These are phyloP conservation scores for Pyralis farinalis DNA, from an alignment of 2,888 invertebrate genomes.

Conservation along the genomic window DNA sequence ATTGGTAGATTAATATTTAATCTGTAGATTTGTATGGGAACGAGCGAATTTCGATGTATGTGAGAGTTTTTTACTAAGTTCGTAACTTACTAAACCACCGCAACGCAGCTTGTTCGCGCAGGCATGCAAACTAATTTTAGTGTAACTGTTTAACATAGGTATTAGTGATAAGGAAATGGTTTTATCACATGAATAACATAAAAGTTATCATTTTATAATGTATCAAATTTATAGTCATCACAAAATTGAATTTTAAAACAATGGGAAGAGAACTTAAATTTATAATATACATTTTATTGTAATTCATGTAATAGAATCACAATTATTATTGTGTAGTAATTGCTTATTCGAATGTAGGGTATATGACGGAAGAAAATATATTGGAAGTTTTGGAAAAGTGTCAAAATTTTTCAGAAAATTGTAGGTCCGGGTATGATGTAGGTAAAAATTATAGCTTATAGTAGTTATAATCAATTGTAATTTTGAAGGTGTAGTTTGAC, in stretches of 20 bases:
- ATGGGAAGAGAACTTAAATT: conserved; percentile 11
- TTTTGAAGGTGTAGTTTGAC: conserved; percentile 80
- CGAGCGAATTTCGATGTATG: conserved; percentile 66
- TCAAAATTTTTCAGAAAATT: conserved; percentile 65
- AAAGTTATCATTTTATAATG: background rate
- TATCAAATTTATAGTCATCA: too few relatives aligned
- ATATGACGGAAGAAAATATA: conserved; percentile 39
- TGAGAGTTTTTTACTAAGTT: conserved; percentile 48
- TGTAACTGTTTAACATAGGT: conserved; percentile 48
- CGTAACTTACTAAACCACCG: conserved; percentile 66
- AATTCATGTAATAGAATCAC: conserved; percentile 30
- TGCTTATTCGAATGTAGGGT: conserved; percentile 61
- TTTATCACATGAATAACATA: conserved; percentile 34
- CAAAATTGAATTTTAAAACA: background rate
- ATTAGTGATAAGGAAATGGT: conserved; percentile 41
- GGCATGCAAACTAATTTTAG: conserved; percentile 68
- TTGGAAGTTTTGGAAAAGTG: conserved; percentile 69
- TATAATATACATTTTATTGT: conserved; percentile 14
- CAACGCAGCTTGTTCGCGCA: conserved; percentile 62
- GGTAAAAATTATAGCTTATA: conserved; percentile 75
- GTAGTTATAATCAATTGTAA: conserved; percentile 79
- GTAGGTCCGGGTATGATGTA: conserved; percentile 62
- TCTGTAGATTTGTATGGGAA: conserved; percentile 52
- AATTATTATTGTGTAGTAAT: conserved; percentile 51
- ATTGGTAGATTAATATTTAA: conserved; percentile 47